These are phyloP conservation scores for Corticium candelabrum DNA, from an alignment of 37 sponge, comb jelly and placozoan genomes.

Conservation along the genomic window DNA sequence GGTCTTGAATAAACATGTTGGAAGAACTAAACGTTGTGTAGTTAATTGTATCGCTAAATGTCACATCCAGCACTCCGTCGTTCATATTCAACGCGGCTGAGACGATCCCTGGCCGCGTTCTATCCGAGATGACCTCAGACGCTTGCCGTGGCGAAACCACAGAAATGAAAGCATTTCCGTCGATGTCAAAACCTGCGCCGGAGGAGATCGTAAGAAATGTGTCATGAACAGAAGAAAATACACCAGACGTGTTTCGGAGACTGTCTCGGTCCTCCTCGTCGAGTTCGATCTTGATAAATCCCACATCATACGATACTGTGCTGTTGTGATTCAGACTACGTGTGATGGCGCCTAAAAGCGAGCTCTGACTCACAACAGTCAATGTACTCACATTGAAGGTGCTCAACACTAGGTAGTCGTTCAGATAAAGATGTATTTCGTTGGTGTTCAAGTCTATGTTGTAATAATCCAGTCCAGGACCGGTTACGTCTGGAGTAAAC, in stretches of 20 bases:
- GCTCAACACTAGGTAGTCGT: constrained; percentile 42
- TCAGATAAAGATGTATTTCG: constrained; percentile 43
- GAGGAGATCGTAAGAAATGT: constrained; percentile 33
- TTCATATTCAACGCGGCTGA: neutral
- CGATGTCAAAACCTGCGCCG: constrained; percentile 36
- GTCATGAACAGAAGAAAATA: constrained; percentile 20
- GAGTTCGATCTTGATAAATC: constrained; percentile 31
- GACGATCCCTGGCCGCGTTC: constrained; percentile 6
- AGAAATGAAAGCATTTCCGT: constrained; percentile 22
- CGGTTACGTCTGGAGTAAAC: constrained; percentile 35
- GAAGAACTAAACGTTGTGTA: constrained; percentile 31
- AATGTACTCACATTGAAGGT: constrained; percentile 23
- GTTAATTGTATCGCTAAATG: constrained; percentile 63
- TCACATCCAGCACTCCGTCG: constrained; percentile 9
- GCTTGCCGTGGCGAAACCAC: constrained; percentile 25
- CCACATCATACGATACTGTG: constrained; percentile 10
- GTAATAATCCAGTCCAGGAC: constrained; percentile 37
- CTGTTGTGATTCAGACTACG: constrained; percentile 22
- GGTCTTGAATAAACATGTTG: constrained; percentile 34
- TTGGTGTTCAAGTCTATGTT: constrained; percentile 48
- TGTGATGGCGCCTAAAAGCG: constrained; percentile 23
- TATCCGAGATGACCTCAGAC: constrained; percentile 39
- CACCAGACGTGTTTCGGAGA: constrained; percentile 21
- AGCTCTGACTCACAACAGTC: too few relatives aligned
- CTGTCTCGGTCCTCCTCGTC: constrained; percentile 35